These are phyloP conservation scores for Drosophila ambigua DNA, from an alignment of 1,140 invertebrate species.

Conservation along the genomic window DNA sequence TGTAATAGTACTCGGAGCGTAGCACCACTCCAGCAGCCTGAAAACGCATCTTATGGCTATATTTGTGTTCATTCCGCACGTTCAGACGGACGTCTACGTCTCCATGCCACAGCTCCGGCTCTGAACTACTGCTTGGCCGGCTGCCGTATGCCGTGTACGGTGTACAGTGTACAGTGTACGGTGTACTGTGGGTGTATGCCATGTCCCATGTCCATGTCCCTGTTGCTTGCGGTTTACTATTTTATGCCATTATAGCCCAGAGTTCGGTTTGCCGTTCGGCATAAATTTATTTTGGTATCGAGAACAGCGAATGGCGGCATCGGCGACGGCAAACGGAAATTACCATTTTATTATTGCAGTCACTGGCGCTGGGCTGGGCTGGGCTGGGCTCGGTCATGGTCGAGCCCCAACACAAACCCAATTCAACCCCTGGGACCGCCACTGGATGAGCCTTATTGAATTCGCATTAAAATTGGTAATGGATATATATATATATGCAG, in stretches of 20 bases:
- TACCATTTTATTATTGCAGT: slow-evolving; percentile 81
- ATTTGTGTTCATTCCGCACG: slow-evolving; percentile 55
- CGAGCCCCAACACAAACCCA: slow-evolving; percentile 3
- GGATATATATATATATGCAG: slow-evolving; percentile 80
- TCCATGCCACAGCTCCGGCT: neutral
- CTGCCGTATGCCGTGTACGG: slow-evolving; percentile 19
- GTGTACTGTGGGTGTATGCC: slow-evolving; percentile 10
- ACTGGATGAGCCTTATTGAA: slow-evolving; percentile 65
- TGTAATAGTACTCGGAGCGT: neutral
- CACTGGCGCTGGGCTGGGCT: slow-evolving; percentile 8
- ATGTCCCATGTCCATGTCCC: slow-evolving; percentile 28
- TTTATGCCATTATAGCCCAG: slow-evolving; percentile 67
- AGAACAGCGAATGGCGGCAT: slow-evolving; percentile 3
- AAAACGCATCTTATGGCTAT: slow-evolving; percentile 56
- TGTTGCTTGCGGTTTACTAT: slow-evolving; percentile 70
- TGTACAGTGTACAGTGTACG: slow-evolving; percentile 18
- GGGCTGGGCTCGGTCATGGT: slow-evolving; percentile 4
- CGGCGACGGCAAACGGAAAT: slow-evolving; percentile 62
- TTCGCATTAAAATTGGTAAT: slow-evolving; percentile 78
- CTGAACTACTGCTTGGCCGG: slow-evolving; percentile 8
- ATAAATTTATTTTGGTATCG: slow-evolving; percentile 70
- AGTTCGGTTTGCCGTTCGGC: slow-evolving; percentile 70
- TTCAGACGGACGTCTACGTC: slow-evolving; percentile 38
- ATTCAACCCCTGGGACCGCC: slow-evolving; percentile 20
- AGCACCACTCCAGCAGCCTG: slow-evolving; percentile 2